phyloP scores from a whole-genome alignment of 2,888 invertebrate species.

The Heteropelma amictum region DNA sequence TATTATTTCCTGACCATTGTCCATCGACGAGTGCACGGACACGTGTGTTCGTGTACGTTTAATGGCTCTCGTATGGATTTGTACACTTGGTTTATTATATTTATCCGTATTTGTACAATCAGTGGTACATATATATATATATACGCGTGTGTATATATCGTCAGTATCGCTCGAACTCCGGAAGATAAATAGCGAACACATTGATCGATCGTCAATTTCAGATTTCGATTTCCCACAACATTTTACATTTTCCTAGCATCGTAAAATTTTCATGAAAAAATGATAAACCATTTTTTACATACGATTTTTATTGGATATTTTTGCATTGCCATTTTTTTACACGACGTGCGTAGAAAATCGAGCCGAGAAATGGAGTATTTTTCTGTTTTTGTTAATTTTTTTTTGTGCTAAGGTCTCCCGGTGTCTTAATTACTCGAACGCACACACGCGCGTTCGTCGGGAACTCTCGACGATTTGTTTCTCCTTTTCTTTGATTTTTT shows the following conservation, averaged over 20 bases:
- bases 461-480: too few species aligned
- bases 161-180: background rate
- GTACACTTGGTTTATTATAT: slow-evolving; percentile 16
- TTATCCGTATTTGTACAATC: slow-evolving; percentile 7
- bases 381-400: too few species aligned
- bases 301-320: too few species aligned
- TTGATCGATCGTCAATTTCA: background rate
- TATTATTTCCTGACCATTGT: slow-evolving; percentile 56
- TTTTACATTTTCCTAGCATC: background rate
- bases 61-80: slow-evolving; percentile 9
- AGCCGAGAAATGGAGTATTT: too few species aligned
- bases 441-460: background rate
- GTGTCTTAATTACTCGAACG: too few species aligned
- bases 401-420: too few species aligned
- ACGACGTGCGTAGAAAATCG: too few species aligned
- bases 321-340: too few species aligned
- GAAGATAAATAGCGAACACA: slow-evolving; percentile 1
- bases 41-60: slow-evolving; percentile 26
- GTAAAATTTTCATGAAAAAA: background rate
- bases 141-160: background rate
- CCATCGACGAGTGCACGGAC: slow-evolving; percentile 37
- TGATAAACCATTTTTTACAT: too few species aligned
- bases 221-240: slow-evolving; percentile 5
- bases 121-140: background rate
- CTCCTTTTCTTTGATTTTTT: background rate